Conservation (phyloP, 2,113 vertebrate genomes). For the Corvus hawaiiensis region DNA sequence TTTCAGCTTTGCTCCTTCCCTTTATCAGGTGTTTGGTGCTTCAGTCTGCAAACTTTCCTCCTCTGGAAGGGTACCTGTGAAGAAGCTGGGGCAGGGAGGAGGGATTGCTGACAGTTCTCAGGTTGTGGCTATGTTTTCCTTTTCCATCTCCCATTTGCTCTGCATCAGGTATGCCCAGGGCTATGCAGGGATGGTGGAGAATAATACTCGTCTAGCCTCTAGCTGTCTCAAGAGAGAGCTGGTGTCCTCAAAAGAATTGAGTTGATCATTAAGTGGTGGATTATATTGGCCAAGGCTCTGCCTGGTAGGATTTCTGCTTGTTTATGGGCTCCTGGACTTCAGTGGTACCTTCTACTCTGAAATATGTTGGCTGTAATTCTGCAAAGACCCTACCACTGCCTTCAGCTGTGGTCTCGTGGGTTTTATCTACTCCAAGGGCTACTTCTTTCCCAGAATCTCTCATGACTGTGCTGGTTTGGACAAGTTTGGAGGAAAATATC, state of each 20-base stretch:
- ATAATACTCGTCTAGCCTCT: not conserved
- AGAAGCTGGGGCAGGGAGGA: not conserved
- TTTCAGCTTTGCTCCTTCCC: not conserved
- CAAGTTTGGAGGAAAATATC: too few species aligned
- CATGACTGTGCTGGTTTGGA: too few species aligned
- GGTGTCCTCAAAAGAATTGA: not conserved
- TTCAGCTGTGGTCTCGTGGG: rapidly evolving
- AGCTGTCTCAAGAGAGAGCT: not conserved
- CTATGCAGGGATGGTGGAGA: not conserved
- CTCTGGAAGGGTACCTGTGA: not conserved
- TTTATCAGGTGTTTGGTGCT: not conserved
- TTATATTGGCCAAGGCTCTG: not conserved
- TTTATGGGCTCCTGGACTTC: not conserved
- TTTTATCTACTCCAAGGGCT: not conserved
- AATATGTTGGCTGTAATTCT: not conserved
- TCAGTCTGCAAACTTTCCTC: not conserved
- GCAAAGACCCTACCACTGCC: not conserved
- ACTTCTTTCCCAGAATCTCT: not conserved
- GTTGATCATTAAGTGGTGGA: not conserved
- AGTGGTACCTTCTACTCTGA: not conserved
- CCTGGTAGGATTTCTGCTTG: not conserved
- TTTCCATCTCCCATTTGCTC: not conserved
- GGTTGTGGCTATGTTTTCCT: not conserved
- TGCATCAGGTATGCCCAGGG: not conserved
- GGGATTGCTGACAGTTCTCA: not conserved